Percentiles rank a stretch among this genome's conserved stretches.
These are phyloP conservation scores for Etheostoma spectabile DNA, from an alignment of 2,113 vertebrate genomes.

Conservation along the genomic window DNA sequence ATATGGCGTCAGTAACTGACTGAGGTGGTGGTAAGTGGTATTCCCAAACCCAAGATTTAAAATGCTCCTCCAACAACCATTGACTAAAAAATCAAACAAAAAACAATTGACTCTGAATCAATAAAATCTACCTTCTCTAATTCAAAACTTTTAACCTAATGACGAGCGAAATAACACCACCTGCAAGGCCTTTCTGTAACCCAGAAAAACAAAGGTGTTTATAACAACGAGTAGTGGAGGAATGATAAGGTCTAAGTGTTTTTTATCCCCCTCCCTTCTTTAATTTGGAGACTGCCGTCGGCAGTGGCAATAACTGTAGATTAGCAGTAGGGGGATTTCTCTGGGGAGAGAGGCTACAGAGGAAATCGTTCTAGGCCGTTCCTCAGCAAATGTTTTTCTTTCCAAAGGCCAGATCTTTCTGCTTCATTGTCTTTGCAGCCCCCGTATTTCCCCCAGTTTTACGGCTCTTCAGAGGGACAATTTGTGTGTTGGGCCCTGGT, in stretches of 20 bases:
- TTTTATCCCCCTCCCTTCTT: constrained; percentile 73
- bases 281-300: constrained; percentile 84
- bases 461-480: constrained; percentile 87
- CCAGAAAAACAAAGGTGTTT: constrained; percentile 59
- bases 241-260: constrained; percentile 77
- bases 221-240: constrained; percentile 60
- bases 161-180: not conserved
- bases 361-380: constrained; percentile 79
- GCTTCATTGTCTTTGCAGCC: constrained; percentile 80
- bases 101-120: not conserved
- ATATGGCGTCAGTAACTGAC: not conserved
- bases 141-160: constrained; percentile 20
- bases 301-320: constrained; percentile 87
- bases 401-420: constrained; percentile 83
- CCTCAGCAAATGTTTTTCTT: constrained; percentile 82
- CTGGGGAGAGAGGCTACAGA: constrained; percentile 77
- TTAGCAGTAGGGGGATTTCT: constrained; percentile 85
- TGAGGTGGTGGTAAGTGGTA: not conserved
- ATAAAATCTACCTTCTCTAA: not conserved
- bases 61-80: not conserved
- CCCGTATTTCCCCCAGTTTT: constrained; percentile 80
- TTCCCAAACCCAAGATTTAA: not conserved
- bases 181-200: constrained; percentile 24
- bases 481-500: constrained; percentile 83
- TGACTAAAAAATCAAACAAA: not conserved